Percentiles rank a stretch among this genome's conserved stretches.
These are phyloP conservation scores for Megaleporinus macrocephalus DNA, from an alignment of 2,113 vertebrate genomes.

Conservation along the genomic window DNA sequence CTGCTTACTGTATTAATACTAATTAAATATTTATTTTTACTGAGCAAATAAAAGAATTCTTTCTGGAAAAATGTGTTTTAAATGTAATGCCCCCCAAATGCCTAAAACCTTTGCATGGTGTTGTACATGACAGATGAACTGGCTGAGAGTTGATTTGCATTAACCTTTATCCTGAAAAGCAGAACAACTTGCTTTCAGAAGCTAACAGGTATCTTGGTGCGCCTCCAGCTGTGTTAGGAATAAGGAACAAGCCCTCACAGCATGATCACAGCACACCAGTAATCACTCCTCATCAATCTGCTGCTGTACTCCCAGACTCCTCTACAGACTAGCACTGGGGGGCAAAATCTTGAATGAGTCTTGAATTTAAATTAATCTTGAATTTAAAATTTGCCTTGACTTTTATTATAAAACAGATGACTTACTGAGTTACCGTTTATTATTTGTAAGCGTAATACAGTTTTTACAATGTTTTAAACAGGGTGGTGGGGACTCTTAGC, in stretches of 20 bases:
- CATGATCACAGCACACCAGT: slow-evolving; percentile 52
- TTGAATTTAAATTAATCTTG: slow-evolving; percentile 46
- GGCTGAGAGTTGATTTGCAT: slow-evolving; percentile 31
- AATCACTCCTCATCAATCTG: slow-evolving; percentile 57
- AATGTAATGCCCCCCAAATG: no score
- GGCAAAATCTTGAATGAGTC: slow-evolving; percentile 35
- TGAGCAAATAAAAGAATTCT: no score
- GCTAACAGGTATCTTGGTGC: slow-evolving; percentile 35
- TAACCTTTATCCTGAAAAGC: slow-evolving; percentile 27
- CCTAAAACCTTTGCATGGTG: no score
- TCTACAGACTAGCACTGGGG: slow-evolving; percentile 48
- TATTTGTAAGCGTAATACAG: no score
- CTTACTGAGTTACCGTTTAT: no score
- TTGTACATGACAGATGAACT: slow-evolving; percentile 24
- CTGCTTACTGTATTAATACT: no score
- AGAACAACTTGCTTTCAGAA: slow-evolving; percentile 31
- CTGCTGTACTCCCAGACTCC: slow-evolving; percentile 49
- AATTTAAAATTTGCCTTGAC: slow-evolving; percentile 49
- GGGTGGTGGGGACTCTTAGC: no score
- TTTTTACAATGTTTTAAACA: background rate
- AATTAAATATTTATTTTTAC: no score
- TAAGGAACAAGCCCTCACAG: slow-evolving; percentile 63
- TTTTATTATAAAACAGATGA: background rate
- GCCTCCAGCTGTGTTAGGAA: slow-evolving; percentile 36
- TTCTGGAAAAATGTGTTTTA: no score